Percentiles rank a stretch among this genome's conserved stretches.
These are phyloP conservation scores for Pandemis corylana DNA, from an alignment of 2,888 invertebrate species.

Conservation along the genomic window DNA sequence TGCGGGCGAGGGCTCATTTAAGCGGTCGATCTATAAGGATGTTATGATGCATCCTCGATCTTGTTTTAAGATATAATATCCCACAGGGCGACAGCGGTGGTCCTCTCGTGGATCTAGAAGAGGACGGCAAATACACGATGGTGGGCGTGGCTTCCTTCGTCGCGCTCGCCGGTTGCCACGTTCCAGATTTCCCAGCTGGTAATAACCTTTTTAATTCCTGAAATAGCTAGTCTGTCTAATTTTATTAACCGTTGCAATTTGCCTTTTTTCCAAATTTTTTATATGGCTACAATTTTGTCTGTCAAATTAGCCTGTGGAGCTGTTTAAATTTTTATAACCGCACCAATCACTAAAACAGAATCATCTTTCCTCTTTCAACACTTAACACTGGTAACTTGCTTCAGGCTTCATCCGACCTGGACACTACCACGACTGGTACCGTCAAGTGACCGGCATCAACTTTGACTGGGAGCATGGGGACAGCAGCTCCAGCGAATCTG, in stretches of 20 bases:
- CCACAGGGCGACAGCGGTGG: conserved; percentile 77
- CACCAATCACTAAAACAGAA: no score
- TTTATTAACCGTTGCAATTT: no score
- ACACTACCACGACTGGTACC: conserved; percentile 63
- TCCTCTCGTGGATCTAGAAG: conserved; percentile 59
- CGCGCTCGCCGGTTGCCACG: conserved; percentile 67
- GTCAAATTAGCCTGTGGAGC: no score
- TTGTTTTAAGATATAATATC: background rate
- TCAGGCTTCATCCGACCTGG: conserved; percentile 66
- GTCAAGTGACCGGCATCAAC: conserved; percentile 55
- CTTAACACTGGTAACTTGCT: background rate
- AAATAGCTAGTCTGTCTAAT: no score
- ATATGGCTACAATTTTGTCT: no score
- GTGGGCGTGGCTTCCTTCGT: conserved; percentile 75
- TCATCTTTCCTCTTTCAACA: no score
- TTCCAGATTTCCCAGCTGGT: conserved; percentile 65
- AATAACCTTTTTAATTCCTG: conserved; percentile 36
- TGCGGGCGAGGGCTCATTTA: no score
- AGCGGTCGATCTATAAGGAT: no score
- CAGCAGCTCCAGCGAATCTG: conserved; percentile 8
- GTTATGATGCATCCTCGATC: no score
- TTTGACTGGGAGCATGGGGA: conserved; percentile 56
- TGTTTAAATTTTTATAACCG: no score
- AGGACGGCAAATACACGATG: conserved; percentile 57
- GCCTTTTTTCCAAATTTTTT: no score